A percentile compares a stretch with the other conserved stretches of the same genome.
phyloP scores from a whole-genome alignment of 2,113 vertebrate species.

The Psephotus haematonotus region DNA sequence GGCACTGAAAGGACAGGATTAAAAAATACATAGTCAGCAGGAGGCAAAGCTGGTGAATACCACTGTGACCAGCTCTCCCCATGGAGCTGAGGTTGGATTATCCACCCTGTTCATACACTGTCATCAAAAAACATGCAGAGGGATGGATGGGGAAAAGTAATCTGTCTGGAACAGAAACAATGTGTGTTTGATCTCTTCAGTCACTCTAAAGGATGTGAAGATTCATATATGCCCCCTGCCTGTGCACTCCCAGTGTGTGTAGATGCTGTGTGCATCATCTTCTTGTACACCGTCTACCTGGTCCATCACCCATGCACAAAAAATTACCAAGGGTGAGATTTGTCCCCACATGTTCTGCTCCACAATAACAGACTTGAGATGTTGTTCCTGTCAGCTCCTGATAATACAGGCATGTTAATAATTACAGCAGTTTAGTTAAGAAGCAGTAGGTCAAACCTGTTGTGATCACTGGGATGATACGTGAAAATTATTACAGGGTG shows the following conservation, averaged over 20 bases:
- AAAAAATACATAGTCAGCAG: background rate
- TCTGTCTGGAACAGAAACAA: background rate
- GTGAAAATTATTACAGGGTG: conserved; percentile 48
- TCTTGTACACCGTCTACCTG: background rate
- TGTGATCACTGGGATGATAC: conserved; percentile 59
- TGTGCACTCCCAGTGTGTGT: fast-evolving
- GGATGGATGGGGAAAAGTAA: background rate
- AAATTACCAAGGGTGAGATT: background rate
- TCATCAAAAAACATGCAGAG: background rate
- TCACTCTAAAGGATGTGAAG: background rate
- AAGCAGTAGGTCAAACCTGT: conserved; percentile 55
- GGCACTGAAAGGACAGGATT: background rate
- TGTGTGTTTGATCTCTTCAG: background rate
- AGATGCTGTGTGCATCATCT: background rate
- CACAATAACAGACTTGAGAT: background rate
- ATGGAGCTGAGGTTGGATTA: background rate
- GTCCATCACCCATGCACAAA: fast-evolving
- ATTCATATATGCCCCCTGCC: background rate
- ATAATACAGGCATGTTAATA: background rate
- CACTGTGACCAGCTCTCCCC: background rate
- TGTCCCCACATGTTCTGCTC: background rate
- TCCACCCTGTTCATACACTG: fast-evolving
- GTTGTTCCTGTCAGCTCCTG: conserved; percentile 18
- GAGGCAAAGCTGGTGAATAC: background rate
- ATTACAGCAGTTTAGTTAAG: conserved; percentile 30